Base-by-base conservation (phyloP, 2,797 vertebrate genomes). In the Halcyon smyrnensis region DNA sequence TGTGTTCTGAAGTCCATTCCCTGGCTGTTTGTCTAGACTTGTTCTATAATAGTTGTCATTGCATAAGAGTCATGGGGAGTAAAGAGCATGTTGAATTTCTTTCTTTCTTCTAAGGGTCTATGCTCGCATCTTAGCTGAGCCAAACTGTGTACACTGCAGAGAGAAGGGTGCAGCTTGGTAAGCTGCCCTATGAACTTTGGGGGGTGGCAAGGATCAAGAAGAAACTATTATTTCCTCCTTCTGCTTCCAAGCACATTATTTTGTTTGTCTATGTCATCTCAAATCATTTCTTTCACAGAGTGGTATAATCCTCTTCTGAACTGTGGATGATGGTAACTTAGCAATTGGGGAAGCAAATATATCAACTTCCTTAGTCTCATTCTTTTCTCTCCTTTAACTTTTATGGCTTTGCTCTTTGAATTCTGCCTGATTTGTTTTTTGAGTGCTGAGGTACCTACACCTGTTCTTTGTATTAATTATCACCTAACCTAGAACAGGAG, bases 11-110 rank as follows among this genome's bases (percentile, higher is more conserved):
- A 79, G 91, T 88, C 93, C 84, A 17, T 77, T 92, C 65, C 24
- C 56, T 51, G 25, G 39, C 30, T 84, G 74, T 91, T 79, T 96
- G 96, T 96, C 94, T 64, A 51, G 93, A 18, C 93, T 95, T 96
- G 96, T 75, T 87, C 62, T 79, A 6, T 37, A 85, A 86, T 73
- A 76, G 84, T 50, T 92, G 76, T 32, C 86, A 63, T 90, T 95
- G 90, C 91, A 9, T 87, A 77, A 90, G 85, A 87, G 76, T 37
- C 76, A 7, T 2, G 2, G 65, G 85, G 50, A 90, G 91, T 64
- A 83, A 82, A 73, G 62, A 85, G 65, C 9, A 1, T 56, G 69
- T 48, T 7, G 76, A 60, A 51, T 34, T 92, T 92, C 65, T 73
- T 92, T 92, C 65, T 73, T 50, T 92, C 69, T 80, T 76, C 46